Evolutionary conservation across 2,888 invertebrate species (phyloP).

Genomic region (Hirtodrosophila cameraria): DNA sequence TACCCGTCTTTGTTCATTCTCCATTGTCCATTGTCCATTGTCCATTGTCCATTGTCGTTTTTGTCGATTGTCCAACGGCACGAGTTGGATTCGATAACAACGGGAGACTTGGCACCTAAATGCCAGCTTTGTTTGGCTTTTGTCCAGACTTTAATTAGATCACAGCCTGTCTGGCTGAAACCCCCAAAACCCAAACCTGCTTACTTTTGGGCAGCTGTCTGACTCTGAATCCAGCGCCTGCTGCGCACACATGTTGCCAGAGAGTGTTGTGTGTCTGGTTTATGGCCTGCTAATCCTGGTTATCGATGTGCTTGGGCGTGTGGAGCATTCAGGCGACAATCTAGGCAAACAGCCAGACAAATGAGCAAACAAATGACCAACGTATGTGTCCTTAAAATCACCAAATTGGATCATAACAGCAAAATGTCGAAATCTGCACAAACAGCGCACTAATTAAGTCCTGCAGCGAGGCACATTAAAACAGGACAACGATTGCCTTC

Average conservation of each 20-base stretch:
- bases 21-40: too few relatives aligned
- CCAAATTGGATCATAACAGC: slow-evolving; percentile 77
- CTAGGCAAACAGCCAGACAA: slow-evolving; percentile 70
- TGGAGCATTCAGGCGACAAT: slow-evolving; percentile 64
- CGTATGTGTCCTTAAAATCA: slow-evolving; percentile 71
- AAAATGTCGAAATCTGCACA: slow-evolving; percentile 79
- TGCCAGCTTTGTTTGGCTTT: slow-evolving; percentile 2
- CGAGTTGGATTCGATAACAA: slow-evolving; percentile 39
- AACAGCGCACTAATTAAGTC: slow-evolving; percentile 80
- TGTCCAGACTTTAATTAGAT: slow-evolving; percentile 61
- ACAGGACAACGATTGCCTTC: slow-evolving; percentile 33
- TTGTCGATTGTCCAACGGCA: too few relatives aligned
- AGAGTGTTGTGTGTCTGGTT: slow-evolving; percentile 22
- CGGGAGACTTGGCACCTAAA: slow-evolving; percentile 31
- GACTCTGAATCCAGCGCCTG: slow-evolving; percentile 32
- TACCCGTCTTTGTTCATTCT: slow-evolving; percentile 71
- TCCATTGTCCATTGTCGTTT: too few relatives aligned
- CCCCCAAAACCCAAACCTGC: too few relatives aligned
- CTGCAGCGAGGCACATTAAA: slow-evolving; percentile 65
- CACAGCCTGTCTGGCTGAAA: not conserved
- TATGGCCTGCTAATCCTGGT: slow-evolving; percentile 68
- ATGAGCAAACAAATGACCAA: slow-evolving; percentile 74
- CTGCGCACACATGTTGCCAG: slow-evolving; percentile 68
- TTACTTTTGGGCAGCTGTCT: slow-evolving; percentile 60
- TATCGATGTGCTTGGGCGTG: slow-evolving; percentile 60